Evolutionary conservation across 2,113 vertebrate species (phyloP).

Genomic region (Prochilodus magdalenae): DNA sequence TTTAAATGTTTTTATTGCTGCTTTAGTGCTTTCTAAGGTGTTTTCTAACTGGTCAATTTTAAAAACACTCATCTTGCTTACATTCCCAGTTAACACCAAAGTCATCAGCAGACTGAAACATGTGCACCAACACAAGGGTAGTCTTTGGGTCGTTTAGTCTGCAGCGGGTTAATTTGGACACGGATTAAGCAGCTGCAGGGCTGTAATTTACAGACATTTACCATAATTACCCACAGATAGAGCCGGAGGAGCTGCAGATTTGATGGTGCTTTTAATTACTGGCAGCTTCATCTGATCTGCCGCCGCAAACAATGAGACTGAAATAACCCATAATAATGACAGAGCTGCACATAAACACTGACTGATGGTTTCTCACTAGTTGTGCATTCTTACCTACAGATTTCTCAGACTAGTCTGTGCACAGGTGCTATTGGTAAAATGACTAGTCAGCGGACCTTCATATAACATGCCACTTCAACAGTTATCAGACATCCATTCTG

Average conservation of each 20-base stretch:
- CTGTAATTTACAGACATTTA: conserved; percentile 40
- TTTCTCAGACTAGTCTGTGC: not conserved
- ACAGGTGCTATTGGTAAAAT: no score
- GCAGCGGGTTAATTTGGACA: conserved; percentile 14
- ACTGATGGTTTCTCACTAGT: not conserved
- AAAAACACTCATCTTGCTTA: not conserved
- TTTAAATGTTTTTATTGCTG: no score
- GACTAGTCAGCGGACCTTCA: no score
- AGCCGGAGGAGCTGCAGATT: not conserved
- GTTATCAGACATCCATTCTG: no score
- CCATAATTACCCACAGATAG: conserved; percentile 23
- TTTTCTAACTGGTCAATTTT: not conserved
- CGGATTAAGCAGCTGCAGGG: conserved; percentile 23
- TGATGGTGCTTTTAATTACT: conserved; percentile 20
- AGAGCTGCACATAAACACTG: conserved; percentile 10
- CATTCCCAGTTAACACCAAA: not conserved
- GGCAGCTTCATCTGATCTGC: conserved; percentile 18
- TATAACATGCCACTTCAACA: no score
- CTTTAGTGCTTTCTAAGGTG: no score
- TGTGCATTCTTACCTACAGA: not conserved
- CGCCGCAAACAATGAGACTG: conserved; percentile 12
- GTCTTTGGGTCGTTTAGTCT: not conserved
- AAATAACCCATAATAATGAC: conserved; percentile 23
- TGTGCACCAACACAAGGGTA: not conserved
- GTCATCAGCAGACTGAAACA: not conserved